These are phyloP conservation scores for Cyclophora albipunctata DNA, from an alignment of 2,888 invertebrate genomes.

Conservation along the genomic window DNA sequence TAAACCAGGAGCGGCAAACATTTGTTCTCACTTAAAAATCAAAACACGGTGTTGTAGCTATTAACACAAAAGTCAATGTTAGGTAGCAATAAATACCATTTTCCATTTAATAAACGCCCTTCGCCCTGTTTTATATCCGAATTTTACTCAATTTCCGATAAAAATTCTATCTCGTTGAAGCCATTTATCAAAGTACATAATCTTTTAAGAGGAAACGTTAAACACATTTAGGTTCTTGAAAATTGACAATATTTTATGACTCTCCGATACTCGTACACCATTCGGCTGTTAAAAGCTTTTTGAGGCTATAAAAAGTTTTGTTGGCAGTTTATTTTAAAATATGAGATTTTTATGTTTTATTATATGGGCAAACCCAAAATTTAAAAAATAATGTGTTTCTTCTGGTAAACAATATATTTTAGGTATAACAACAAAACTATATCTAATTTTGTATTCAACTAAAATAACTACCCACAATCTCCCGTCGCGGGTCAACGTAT, in stretches of 20 bases:
- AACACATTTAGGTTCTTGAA: constrained; percentile 18
- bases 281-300: constrained; percentile 23
- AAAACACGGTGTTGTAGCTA: no score
- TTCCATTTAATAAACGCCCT: not conserved
- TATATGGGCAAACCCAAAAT: no score
- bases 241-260: constrained; percentile 22
- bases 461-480: no score
- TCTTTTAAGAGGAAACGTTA: constrained; percentile 16
- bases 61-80: no score
- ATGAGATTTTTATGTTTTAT: constrained; percentile 9
- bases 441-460: no score
- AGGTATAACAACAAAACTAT: no score
- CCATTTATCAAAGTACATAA: constrained; percentile 18
- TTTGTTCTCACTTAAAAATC: no score
- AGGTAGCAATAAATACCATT: not conserved
- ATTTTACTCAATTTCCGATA: constrained; percentile 13
- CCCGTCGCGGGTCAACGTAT: no score
- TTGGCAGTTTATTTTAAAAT: constrained; percentile 18
- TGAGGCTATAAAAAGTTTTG: constrained; percentile 19
- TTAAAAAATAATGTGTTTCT: no score
- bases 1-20: no score
- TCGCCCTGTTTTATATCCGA: not conserved
- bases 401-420: no score
- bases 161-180: constrained; percentile 12
- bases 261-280: constrained; percentile 16